phyloP scores from a whole-genome alignment of 2,888 invertebrate genomes.

The Tenthredo scrophulariae region DNA sequence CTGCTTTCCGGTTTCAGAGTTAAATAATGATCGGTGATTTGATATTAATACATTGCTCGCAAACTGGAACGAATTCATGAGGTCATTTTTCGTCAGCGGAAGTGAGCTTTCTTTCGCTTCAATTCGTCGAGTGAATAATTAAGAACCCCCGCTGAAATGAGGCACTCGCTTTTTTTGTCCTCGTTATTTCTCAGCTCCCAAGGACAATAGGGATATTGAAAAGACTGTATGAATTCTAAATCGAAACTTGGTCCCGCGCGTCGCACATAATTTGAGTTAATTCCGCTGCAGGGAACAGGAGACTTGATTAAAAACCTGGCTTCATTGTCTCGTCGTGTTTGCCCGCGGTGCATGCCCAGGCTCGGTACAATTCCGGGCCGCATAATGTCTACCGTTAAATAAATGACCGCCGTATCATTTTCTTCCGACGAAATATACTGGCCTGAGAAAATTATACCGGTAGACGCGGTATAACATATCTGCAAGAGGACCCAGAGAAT shows the following conservation, averaged over 20 bases:
- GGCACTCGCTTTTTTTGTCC: constrained; percentile 24
- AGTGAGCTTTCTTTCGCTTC: constrained; percentile 1
- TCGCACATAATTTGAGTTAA: constrained; percentile 76
- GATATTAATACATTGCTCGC: neutral
- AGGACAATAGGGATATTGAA: constrained; percentile 72
- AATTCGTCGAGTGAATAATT: constrained; percentile 21
- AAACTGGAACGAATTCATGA: neutral
- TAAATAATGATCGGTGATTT: constrained; percentile 15
- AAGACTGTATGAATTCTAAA: constrained; percentile 75
- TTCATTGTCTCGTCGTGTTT: constrained; percentile 76
- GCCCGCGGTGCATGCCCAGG: constrained; percentile 71
- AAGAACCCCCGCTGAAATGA: neutral
- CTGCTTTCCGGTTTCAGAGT: neutral
- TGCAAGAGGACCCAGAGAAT: constrained; percentile 60
- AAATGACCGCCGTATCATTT: constrained; percentile 44
- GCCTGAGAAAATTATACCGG: neutral
- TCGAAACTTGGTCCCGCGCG: constrained; percentile 67
- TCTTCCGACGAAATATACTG: constrained; percentile 1
- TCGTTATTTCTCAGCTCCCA: constrained; percentile 15
- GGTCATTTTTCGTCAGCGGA: neutral
- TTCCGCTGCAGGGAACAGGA: constrained; percentile 74
- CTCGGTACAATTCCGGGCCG: constrained; percentile 71
- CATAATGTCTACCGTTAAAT: constrained; percentile 66
- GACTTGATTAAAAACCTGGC: constrained; percentile 76
- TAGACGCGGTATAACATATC: neutral